Evolutionary conservation across 2,113 vertebrate species (phyloP), one percentile per base, ranked within the genome.

Genomic region (Charadrius vociferus): DNA sequence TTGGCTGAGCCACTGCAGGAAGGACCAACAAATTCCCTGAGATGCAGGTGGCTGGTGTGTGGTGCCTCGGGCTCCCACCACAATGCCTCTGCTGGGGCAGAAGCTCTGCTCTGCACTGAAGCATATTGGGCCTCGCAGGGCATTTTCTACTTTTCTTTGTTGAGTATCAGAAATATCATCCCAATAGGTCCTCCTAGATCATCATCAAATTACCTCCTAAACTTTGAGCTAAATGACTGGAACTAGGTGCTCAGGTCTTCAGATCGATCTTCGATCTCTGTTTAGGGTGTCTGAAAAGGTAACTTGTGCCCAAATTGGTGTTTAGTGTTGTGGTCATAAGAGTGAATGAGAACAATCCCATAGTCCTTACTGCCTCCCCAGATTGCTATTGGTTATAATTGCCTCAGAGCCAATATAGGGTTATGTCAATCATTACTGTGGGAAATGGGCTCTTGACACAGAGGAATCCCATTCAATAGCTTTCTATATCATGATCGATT

Each of bases 381-480:
- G 84, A 36, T 3, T 82, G 89, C 70, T 85, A 8, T 50, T 91
- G 94, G 62, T 9, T 81, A 63, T 81, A 52, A 72, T 62, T 45
- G 50, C 79, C 75, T 91, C 83, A 17, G 73, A 89, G 86, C 83
- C 83, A 79, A 30, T 94, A 84, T 86, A 58, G 55, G 85, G 21
- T 80, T 58, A 5, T 91, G 94, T 94, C 91, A 91, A 45, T 94
- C 86, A 66, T 16, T 50, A 9, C 73, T 73, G 83, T 14, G 74
- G 83, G 86, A 89, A 95, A 81, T 30, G 63, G 73, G 73, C 94
- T 91, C 77, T 85, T 95, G 92, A 82, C 91, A 85, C 58, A 75
- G 73, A 91, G 78, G 66, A 91, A 82, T 77, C 50, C 50, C 36
- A 36, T 79, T 66, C 89, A 73, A 24, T 14, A 43, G 9, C 70